Percentiles rank a stretch among this genome's conserved stretches.
These are phyloP conservation scores for Bos taurus DNA, from an alignment of 2,113 vertebrate genomes.

Conservation along the genomic window ARS-UCD2.0 NC_037331.1:10684001-10684500, in stretches of 20 bases:
- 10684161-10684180: neutral
- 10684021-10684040: neutral
- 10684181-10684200: neutral
- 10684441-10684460: neutral
- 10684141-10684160: neutral
- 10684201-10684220: neutral
- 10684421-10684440: neutral
- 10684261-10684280: neutral
- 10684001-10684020: neutral
- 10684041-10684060: neutral
- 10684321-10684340: neutral
- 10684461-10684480: neutral
- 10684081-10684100: neutral
- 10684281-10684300: neutral
- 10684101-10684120: neutral
- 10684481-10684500: neutral
- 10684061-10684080: neutral
- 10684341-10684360: neutral
- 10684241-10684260: neutral
- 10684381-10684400: neutral
- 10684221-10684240: neutral
- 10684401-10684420: neutral
- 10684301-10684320: neutral
- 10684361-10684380: neutral
- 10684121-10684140: neutral